Conservation (phyloP, 1,140 invertebrate genomes). For the Zaprionus lachaisei region DNA sequence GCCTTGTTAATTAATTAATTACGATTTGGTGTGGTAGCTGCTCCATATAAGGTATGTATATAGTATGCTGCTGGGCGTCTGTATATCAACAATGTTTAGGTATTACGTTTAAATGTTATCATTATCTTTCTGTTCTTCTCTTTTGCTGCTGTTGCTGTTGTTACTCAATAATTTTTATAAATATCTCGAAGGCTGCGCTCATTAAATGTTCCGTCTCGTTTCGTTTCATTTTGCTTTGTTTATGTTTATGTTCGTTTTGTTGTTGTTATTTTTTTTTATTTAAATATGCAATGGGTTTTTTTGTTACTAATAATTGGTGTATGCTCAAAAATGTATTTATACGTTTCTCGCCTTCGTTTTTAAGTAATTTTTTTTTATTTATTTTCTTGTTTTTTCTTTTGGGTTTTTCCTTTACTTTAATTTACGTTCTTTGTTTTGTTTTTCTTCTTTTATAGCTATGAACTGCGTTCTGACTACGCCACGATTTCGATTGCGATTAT, state of each 20-base stretch:
- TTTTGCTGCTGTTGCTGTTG: constrained; percentile 14
- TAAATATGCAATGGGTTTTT: constrained; percentile 29
- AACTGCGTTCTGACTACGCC: constrained; percentile 67
- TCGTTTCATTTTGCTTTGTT: constrained; percentile 49
- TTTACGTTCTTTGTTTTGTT: constrained; percentile 9
- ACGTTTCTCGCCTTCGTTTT: constrained; percentile 28
- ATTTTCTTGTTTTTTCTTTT: constrained; percentile 20
- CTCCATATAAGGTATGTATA: constrained; percentile 28
- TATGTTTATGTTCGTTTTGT: constrained; percentile 36
- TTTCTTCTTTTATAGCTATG: constrained; percentile 59
- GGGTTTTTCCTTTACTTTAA: constrained; percentile 23
- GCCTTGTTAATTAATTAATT: constrained; percentile 46
- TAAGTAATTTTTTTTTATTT: constrained; percentile 13
- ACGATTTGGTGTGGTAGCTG: constrained; percentile 22
- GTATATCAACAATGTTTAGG: constrained; percentile 62
- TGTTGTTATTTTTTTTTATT: constrained; percentile 40
- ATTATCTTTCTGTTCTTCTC: constrained; percentile 16
- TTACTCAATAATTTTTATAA: constrained; percentile 39
- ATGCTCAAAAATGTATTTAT: constrained; percentile 65
- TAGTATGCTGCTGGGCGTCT: constrained; percentile 44
- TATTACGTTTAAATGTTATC: constrained; percentile 36
- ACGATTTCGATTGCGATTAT: constrained; percentile 44
- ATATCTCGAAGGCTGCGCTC: constrained; percentile 65
- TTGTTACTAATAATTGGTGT: constrained; percentile 73
- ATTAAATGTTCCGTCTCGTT: constrained; percentile 39